Evolutionary conservation across 2,888 invertebrate species (phyloP).

Genomic region (Brachyptera putata): DNA sequence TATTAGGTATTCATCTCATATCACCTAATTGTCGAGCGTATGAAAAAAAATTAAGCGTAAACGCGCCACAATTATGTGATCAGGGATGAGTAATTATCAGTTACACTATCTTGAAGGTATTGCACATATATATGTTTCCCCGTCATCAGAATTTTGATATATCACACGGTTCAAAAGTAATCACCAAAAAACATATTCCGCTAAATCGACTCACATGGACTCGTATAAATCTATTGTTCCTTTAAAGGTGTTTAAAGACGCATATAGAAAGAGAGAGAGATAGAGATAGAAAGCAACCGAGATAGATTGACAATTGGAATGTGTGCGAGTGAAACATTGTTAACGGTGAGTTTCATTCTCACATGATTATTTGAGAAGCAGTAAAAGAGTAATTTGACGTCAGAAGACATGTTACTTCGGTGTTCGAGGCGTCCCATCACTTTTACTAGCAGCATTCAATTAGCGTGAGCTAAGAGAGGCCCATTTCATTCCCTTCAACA

Average conservation of each 20-base stretch:
- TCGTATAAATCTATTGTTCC: neutral
- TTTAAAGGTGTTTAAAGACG: neutral
- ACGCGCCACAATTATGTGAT: too few relatives aligned
- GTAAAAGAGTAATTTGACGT: constrained; percentile 12
- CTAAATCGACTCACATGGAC: neutral
- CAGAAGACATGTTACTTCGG: neutral
- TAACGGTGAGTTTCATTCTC: too few relatives aligned
- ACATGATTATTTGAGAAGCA: neutral
- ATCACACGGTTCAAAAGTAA: too few relatives aligned
- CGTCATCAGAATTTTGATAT: too few relatives aligned
- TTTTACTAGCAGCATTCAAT: constrained; percentile 15
- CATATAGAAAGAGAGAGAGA: neutral
- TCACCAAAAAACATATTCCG: too few relatives aligned
- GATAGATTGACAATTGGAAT: neutral
- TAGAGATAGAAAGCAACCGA: neutral
- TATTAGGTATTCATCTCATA: too few relatives aligned
- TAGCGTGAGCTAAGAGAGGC: neutral
- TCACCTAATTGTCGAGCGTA: too few relatives aligned
- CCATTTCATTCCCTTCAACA: neutral
- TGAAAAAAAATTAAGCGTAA: too few relatives aligned
- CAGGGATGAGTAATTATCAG: too few relatives aligned
- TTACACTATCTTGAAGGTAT: too few relatives aligned
- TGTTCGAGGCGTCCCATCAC: neutral
- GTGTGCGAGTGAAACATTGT: neutral
- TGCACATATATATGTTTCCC: too few relatives aligned